Evolutionary conservation across 2,888 invertebrate species (phyloP).

Genomic region (Sminthurides aquaticus): DNA sequence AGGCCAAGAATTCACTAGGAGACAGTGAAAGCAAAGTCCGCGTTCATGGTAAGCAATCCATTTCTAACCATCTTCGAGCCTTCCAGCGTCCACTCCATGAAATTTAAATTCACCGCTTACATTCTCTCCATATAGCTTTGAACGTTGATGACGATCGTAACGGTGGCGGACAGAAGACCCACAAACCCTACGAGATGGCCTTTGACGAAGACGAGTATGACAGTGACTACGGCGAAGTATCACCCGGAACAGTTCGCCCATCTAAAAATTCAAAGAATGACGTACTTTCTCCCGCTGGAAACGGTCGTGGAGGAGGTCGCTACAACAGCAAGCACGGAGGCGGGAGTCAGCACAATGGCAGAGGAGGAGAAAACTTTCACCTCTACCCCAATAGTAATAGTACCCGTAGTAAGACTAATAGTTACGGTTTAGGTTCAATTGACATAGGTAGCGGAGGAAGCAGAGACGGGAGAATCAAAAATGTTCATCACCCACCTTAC

Average conservation of each 20-base stretch:
- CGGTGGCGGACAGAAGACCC: background rate
- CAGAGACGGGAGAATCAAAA: background rate
- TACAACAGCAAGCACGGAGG: no score
- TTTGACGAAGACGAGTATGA: background rate
- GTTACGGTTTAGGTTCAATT: slow-evolving; percentile 10
- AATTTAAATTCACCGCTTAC: no score
- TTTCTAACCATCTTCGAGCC: background rate
- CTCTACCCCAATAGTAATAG: background rate
- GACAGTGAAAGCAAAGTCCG: slow-evolving; percentile 81
- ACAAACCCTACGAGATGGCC: background rate
- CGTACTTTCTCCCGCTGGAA: background rate
- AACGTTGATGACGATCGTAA: slow-evolving; percentile 1
- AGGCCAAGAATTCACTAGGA: slow-evolving; percentile 78
- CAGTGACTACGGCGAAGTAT: background rate
- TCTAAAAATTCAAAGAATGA: background rate
- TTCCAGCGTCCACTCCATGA: no score
- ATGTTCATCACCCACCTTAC: background rate
- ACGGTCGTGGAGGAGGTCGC: background rate
- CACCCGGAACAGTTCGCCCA: background rate
- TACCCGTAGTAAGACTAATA: slow-evolving; percentile 17
- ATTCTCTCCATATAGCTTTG: no score
- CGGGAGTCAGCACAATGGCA: no score
- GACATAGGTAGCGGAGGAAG: slow-evolving; percentile 11
- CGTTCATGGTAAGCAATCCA: slow-evolving; percentile 63
- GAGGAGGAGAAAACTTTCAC: no score